Evolutionary conservation across 2,888 invertebrate species (phyloP), one percentile per base, ranked within the genome.

Genomic region (Drosophila mettleri): DNA sequence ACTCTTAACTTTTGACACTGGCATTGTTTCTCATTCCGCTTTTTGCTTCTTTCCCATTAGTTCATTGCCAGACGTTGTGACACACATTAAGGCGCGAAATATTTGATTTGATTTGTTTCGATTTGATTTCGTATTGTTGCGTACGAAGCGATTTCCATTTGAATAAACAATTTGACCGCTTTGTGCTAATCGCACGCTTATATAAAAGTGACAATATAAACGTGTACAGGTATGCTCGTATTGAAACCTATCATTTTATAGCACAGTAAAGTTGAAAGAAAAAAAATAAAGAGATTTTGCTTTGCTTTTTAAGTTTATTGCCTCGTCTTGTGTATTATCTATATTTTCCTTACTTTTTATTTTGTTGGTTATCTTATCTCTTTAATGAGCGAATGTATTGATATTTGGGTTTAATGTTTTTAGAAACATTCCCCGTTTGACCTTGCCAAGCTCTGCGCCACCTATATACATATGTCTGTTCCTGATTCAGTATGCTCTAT

Each of bases 141-240:
- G 49, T 20, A 55, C 55, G 68, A 46, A 68, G 41, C 49, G 52
- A 76, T 59, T 69, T 78, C 62, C 54, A 85, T 88, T 88, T 86
- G 72, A 83, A 88, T 84, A 86, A 88, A 73, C 77, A 77, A 77
- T 86, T 88, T 69, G 70, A 58, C 53, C 67, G 86, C 38, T 45
- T 69, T 49, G 64, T 49, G 73, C 65, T 65, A 84, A 54, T 54
- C 58, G 45, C 10, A 41, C 53, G 68, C 63, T 82, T 81, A 75
- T 67, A 75, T 75, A 87, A 78, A n/a, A 43, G 24, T 24, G 43
- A 43, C 43, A 43, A 27, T n/a, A 24, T 16, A 12, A 24, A 12
- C 22, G 9, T 14, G 18, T 27, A n/a, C 29, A 53, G 10, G 43
- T 55, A 18, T 43, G 36, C 31, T 9, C 10, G 14, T 46, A 46